Percentiles rank a stretch among this genome's conserved stretches.
Evolutionary conservation across 2,888 invertebrate genomes (phyloP).

Genomic region (Charanyca ferruginea): DNA sequence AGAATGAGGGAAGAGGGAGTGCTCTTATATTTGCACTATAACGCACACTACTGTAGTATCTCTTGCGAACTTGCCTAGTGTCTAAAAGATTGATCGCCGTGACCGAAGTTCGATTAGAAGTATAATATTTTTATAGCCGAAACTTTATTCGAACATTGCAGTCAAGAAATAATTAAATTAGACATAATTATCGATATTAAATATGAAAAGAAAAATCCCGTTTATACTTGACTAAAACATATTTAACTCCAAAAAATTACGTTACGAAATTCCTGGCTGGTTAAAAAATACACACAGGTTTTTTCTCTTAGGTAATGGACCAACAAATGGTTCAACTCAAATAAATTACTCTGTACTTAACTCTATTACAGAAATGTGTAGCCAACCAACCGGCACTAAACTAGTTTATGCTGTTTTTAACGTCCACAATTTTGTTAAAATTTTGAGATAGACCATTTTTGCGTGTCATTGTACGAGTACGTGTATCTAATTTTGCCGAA

Average conservation of each 20-base stretch:
- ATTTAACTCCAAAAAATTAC: not conserved
- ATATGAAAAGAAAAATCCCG: not conserved
- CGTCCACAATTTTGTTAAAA: slow-evolving; percentile 24
- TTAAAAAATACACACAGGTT: slow-evolving; percentile 9
- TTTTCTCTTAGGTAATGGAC: not conserved
- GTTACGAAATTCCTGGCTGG: not conserved
- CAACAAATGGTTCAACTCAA: slow-evolving; percentile 19
- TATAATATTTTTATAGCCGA: too few species aligned
- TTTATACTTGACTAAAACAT: not conserved
- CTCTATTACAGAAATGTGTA: slow-evolving; percentile 38
- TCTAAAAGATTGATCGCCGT: too few species aligned
- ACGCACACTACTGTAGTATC: too few species aligned
- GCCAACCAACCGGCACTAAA: slow-evolving; percentile 18
- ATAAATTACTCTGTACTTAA: slow-evolving; percentile 41
- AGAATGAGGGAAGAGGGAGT: too few species aligned
- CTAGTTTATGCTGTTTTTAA: slow-evolving; percentile 36
- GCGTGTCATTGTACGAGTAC: slow-evolving; percentile 5
- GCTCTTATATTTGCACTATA: too few species aligned
- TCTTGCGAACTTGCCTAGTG: too few species aligned
- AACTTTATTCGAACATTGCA: too few species aligned
- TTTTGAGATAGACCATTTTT: slow-evolving; percentile 30
- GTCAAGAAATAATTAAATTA: too few species aligned
- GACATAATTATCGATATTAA: not conserved
- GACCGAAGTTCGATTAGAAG: too few species aligned
- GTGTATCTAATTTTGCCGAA: slow-evolving; percentile 27